A percentile compares a stretch with the other conserved stretches of the same genome.
phyloP scores from a whole-genome alignment of 2,797 vertebrate species.

The Vultur gryphus region DNA sequence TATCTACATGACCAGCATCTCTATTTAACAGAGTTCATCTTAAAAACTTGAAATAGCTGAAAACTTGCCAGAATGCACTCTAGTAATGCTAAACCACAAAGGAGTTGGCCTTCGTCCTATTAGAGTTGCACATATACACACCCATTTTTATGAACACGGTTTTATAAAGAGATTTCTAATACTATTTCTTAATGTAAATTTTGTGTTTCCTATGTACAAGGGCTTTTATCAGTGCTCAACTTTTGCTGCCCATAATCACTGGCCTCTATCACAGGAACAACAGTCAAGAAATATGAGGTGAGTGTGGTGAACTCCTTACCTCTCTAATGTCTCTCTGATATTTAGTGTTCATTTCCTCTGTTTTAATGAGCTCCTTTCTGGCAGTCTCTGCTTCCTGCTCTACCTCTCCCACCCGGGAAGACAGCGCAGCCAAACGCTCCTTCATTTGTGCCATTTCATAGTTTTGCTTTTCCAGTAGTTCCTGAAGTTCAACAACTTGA shows the following conservation, averaged over 20 bases:
- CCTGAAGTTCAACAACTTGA: constrained; percentile 96
- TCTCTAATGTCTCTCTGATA: constrained; percentile 98
- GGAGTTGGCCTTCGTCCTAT: background rate
- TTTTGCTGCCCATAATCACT: background rate
- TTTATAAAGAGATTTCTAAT: background rate
- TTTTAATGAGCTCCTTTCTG: constrained; percentile 96
- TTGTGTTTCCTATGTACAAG: background rate
- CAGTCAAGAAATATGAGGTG: background rate
- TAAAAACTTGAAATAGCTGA: background rate
- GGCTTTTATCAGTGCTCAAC: background rate
- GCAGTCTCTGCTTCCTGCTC: constrained; percentile 97
- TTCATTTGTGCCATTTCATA: constrained; percentile 99
- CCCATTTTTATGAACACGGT: background rate
- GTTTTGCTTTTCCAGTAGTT: constrained; percentile 97
- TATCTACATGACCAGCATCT: background rate
- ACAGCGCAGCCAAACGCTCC: constrained; percentile 93
- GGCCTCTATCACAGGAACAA: background rate
- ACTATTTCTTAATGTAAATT: background rate
- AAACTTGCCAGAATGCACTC: background rate
- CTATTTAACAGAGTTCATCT: background rate
- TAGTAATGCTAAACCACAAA: background rate
- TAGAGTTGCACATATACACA: background rate
- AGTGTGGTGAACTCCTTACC: constrained; percentile 72
- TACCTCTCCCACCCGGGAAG: constrained; percentile 93
- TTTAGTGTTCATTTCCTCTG: constrained; percentile 96